Evolutionary conservation across 2,797 vertebrate species (phyloP), one percentile per base, ranked within the genome.

Genomic region (Linurgus olivaceus): DNA sequence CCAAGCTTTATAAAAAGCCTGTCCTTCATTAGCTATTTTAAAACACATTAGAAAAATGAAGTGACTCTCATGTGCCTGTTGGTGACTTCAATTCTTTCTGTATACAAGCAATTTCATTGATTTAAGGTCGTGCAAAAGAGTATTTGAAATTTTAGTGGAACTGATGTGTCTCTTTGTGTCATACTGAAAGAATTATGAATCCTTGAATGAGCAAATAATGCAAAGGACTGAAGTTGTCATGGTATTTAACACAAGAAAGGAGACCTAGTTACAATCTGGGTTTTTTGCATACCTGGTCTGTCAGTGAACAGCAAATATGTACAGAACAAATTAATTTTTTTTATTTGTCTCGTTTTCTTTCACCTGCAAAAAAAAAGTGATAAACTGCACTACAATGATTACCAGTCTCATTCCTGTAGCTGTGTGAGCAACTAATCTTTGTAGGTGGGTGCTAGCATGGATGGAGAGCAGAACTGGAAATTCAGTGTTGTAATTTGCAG

Each of bases 1-100:
- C 77, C 74, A 90, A 84, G 52, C 67, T 86, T 59, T 84, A 79
- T 94, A 84, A 95, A 94, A 90, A 88, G 29, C 35, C 40, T 75
- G 25, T 70, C 19, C 33, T 72, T 29, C 89, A 63, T 90, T 63
- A 95, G 48, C 83, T 96, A 40, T 92, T 96, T 92, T 84, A 76
- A 94, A 95, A 48, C 23, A 62, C n/a, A 17, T 76, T 81, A 70
- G 62, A 93, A 93, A 93, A 95, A 83, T 58, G 20, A 73, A 77
- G 29, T 86, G 44, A 81, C 79, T 81, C 8, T 72, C 47, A 23
- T 21, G 15, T 59, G 47, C 45, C 54, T 48, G 25, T 80, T 86
- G 62, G 35, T 95, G 76, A 77, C 50, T 50, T 91, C 13, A 70
- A 12, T 67, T 91, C 47, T 76, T 89, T 59, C 54, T 78, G 33